Evolutionary conservation across 1,140 invertebrate species (phyloP).

Genomic region (Temnothorax curvispinosus): DNA sequence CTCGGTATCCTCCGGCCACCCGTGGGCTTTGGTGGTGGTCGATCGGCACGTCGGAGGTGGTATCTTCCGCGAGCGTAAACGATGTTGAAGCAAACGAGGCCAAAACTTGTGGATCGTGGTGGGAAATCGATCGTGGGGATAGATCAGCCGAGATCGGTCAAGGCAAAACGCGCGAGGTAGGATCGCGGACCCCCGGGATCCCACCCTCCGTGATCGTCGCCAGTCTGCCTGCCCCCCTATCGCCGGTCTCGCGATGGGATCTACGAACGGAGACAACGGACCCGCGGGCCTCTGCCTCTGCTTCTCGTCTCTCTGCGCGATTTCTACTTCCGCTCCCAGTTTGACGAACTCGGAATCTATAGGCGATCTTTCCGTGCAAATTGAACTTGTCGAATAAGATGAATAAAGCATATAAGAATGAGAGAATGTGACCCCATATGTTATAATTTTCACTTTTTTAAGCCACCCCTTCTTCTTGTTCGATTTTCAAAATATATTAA

Average conservation of each 20-base stretch:
- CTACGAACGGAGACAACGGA: neutral
- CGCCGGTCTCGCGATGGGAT: neutral
- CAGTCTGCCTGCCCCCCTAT: neutral
- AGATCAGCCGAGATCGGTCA: conserved; percentile 72
- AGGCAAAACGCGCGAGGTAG: conserved; percentile 32
- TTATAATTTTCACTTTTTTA: neutral
- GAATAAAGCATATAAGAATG: neutral
- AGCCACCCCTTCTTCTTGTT: neutral
- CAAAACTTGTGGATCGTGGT: conserved; percentile 72
- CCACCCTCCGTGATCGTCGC: conserved; percentile 4
- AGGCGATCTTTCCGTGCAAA: neutral
- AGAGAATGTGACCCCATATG: no score
- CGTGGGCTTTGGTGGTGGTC: conserved; percentile 29
- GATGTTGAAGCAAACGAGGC: conserved; percentile 76
- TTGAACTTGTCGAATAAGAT: neutral
- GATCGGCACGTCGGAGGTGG: conserved; percentile 54
- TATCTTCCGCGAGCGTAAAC: conserved; percentile 32
- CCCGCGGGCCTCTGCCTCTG: no score
- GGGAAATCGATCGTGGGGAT: conserved; percentile 76
- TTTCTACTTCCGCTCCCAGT: conserved; percentile 46
- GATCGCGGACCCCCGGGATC: conserved; percentile 48
- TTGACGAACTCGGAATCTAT: neutral
- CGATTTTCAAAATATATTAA: neutral
- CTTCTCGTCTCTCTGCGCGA: conserved; percentile 15
- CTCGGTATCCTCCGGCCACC: conserved; percentile 50